These are phyloP conservation scores for Halcyon leucocephala DNA, from an alignment of 2,797 vertebrate genomes.

Conservation along the genomic window DNA sequence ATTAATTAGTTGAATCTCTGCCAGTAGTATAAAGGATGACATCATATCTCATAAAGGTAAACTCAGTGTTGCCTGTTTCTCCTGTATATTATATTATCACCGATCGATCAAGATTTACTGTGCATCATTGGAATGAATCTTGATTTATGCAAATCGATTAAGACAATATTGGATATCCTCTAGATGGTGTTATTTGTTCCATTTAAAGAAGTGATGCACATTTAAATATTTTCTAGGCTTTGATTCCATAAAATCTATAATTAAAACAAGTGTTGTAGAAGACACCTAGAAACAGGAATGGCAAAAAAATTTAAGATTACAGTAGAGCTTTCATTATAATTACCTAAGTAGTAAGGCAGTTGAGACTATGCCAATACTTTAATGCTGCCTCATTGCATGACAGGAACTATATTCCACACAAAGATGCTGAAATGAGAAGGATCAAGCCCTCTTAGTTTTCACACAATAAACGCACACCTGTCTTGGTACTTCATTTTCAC, in stretches of 20 bases:
- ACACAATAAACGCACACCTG: background rate
- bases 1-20: background rate
- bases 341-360: background rate
- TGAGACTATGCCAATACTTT: background rate
- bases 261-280: background rate
- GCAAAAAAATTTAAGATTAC: background rate
- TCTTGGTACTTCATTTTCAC: background rate
- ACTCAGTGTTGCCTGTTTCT: background rate
- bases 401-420: background rate
- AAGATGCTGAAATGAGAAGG: background rate
- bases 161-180: background rate
- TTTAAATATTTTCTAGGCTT: background rate
- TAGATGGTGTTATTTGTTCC: background rate
- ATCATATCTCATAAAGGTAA: background rate
- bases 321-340: background rate
- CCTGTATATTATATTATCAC: background rate
- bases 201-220: background rate
- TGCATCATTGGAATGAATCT: background rate
- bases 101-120: background rate
- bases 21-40: background rate
- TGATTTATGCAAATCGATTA: background rate
- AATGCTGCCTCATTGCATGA: background rate
- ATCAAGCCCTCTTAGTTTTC: background rate
- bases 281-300: background rate
- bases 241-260: background rate